Evolutionary conservation across 2,888 invertebrate genomes (phyloP).

Genomic region (Plagodis dolabraria): DNA sequence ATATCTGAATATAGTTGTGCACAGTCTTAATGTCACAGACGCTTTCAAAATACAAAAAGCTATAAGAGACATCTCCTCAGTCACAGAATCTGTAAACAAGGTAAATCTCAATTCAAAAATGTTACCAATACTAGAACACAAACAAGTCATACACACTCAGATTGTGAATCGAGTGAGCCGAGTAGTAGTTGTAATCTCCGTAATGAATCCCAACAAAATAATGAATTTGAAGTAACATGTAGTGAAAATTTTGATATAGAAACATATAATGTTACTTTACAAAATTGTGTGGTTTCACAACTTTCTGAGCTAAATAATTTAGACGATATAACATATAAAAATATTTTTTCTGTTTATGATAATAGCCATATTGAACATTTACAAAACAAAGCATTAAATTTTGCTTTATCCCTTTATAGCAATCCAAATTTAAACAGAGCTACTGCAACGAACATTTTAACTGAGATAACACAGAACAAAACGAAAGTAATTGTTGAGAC

Average conservation of each 20-base stretch:
- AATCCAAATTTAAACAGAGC: not conserved
- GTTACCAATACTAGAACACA: not conserved
- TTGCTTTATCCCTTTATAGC: constrained; percentile 1
- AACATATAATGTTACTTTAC: not conserved
- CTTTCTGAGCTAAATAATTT: too few relatives aligned
- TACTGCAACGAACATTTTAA: not conserved
- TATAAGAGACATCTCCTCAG: not conserved
- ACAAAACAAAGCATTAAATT: not conserved
- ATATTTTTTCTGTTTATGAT: not conserved
- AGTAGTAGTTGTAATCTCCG: too few relatives aligned
- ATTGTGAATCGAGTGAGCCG: too few relatives aligned
- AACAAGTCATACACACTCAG: not conserved
- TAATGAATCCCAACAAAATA: too few relatives aligned
- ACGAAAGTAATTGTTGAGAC: not conserved
- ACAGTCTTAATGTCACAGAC: not conserved
- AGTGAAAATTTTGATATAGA: not conserved
- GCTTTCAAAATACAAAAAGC: not conserved
- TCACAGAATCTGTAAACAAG: not conserved
- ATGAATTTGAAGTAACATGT: too few relatives aligned
- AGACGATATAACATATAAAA: not conserved
- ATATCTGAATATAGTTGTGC: not conserved
- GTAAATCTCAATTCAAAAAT: not conserved
- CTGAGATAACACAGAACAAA: not conserved
- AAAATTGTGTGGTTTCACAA: too few relatives aligned
- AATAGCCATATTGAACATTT: not conserved